These are phyloP conservation scores for Alauda arvensis DNA, from an alignment of 2,797 vertebrate species.

Conservation along the genomic window DNA sequence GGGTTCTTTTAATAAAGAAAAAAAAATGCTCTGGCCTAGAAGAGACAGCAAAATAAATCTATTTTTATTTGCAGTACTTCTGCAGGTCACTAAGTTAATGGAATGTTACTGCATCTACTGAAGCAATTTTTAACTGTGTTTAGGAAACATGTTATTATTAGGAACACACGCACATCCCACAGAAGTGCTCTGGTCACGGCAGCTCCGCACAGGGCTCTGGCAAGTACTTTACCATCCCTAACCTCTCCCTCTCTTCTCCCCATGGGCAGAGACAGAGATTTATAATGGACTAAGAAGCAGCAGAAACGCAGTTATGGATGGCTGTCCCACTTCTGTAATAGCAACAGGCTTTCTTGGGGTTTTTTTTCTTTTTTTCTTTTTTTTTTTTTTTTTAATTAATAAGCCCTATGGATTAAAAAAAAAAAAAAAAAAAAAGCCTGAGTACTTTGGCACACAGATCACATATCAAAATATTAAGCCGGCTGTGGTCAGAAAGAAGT, in stretches of 20 bases:
- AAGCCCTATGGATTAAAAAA: no score
- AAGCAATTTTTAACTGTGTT: conserved; percentile 3
- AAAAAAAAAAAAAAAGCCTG: background rate
- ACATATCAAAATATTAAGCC: background rate
- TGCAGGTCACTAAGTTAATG: conserved; percentile 23
- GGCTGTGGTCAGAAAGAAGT: background rate
- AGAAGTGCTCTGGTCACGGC: background rate
- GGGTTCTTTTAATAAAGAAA: background rate
- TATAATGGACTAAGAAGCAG: background rate
- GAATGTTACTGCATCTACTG: background rate
- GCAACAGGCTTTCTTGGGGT: background rate
- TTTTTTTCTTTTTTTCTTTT: no score
- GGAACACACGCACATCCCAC: background rate
- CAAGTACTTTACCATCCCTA: background rate
- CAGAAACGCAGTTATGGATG: background rate
- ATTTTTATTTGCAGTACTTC: conserved; percentile 19
- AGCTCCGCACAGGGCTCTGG: background rate
- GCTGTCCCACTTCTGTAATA: background rate
- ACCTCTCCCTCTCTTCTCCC: background rate
- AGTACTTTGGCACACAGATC: background rate
- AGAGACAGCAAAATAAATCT: conserved; percentile 4
- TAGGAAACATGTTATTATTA: conserved; percentile 26
- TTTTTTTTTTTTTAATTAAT: no score
- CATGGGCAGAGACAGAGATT: background rate
- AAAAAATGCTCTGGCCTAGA: background rate